Evolutionary conservation across 2,113 vertebrate species (phyloP), one percentile per base, ranked within the genome.

Genomic region (Cyphomyrus plagiostoma): DNA sequence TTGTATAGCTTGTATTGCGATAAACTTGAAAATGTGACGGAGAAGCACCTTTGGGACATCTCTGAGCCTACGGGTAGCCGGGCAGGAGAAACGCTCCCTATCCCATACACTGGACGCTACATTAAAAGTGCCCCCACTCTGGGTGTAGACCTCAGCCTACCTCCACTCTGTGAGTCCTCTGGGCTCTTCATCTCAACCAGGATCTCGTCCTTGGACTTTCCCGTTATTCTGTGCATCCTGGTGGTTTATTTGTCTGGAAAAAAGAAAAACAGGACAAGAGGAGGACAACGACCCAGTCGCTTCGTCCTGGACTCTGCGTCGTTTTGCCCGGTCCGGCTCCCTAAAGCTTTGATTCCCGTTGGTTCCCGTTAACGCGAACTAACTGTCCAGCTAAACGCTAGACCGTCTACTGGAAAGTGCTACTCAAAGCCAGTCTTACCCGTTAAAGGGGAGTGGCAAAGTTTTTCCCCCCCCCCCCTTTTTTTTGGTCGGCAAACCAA

Each of bases 161-260:
- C 85, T 87, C 85, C 85, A 39, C n/a, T 56, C 49, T 39, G 48
- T 15, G 85, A 87, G 35, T 87, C 85, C 15, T 87, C 85, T n/a
- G 50, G 26, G 85, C 50, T 53, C 50, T 35, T 87, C 85, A 87
- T 87, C 85, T 87, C 49, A 39, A 87, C 50, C 19, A 87, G 50
- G 3, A 50, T 56, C 85, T 56, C 85, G 13, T 87, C 85, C 50
- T 87, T 87, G 11, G 49, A 30, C 49, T 19, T 87, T 35, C 85
- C 49, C 50, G 85, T 87, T 35, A 87, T 53, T 56, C 49, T 87
- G 50, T 87, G 26, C 85, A 87, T 87, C 49, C 15, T 39, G 30
- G 26, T 21, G 50, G 39, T n/a, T 23, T 45, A 46, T 48, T 48
- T 84, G 17, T 84, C 74, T 50, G 83, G 13, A 26, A n/a, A 26